Percentiles rank a stretch among this genome's conserved stretches.
Conservation (phyloP, 1,140 invertebrate species). For the Hydropsyche tenuis region DNA sequence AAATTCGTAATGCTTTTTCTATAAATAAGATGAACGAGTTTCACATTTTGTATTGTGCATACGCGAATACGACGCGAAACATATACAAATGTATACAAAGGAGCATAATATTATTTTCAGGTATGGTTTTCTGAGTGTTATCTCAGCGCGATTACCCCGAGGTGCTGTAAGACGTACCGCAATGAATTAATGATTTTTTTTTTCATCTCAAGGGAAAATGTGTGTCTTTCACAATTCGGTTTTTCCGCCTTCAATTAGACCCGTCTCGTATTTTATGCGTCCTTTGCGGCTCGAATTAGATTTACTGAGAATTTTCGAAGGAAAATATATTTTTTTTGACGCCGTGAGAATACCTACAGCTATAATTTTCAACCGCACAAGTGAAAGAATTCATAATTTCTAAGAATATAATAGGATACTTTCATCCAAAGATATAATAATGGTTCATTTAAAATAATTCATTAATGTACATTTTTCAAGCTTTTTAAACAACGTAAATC, state of each 20-base stretch:
- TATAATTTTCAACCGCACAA: neutral
- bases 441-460: too few species aligned
- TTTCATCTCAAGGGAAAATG: neutral
- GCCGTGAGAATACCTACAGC: neutral
- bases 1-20: too few species aligned
- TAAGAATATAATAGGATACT: too few species aligned
- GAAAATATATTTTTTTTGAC: neutral
- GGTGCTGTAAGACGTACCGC: slow-evolving; percentile 1
- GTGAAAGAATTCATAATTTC: too few species aligned
- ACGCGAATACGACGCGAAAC: too few species aligned
- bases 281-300: slow-evolving; percentile 22
- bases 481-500: too few species aligned
- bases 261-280: slow-evolving; percentile 28
- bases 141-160: slow-evolving; percentile 9
- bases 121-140: neutral
- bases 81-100: too few species aligned
- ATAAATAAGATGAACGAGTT: too few species aligned
- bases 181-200: slow-evolving; percentile 30
- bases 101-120: too few species aligned
- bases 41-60: too few species aligned
- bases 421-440: too few species aligned
- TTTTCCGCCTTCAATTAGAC: slow-evolving; percentile 12
- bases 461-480: too few species aligned
- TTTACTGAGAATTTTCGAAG: neutral
- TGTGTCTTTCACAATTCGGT: slow-evolving; percentile 4